Evolutionary conservation across 1,140 invertebrate genomes (phyloP), one percentile per base, ranked within the genome.

Genomic region (Panagrolaimus sp.): DNA sequence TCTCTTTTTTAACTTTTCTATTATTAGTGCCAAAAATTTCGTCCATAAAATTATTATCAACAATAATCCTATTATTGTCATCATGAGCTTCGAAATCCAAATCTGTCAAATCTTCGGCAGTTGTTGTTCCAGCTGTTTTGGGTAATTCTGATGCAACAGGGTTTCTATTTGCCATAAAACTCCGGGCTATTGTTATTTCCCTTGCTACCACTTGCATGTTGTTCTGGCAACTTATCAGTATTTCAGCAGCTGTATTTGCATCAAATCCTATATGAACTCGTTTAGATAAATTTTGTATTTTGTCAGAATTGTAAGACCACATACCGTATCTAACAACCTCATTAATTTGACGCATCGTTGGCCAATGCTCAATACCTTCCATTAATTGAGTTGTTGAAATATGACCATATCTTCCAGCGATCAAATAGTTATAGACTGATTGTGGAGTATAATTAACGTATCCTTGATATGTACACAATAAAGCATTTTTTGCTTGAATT

Each of bases 1-100:
- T 65, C 14, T 9, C 58, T 38, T 38, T 38, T 38, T 38, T 38
- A 7, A 7, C 32, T 4, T 15, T 28, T 48, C 48, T 70, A 3
- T 58, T 4, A 21, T 63, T 58, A 14, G 46, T 24, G 1, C 43
- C 71, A n/a, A 65, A 12, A 14, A 69, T 14, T 15, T 65, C 47
- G 0, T 66, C 17, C 24, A 28, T 44, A 8, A 67, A 48, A 44
- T 43, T 43, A 32, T 62, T 24, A 45, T 72, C 68, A 32, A 58
- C 4, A 32, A 69, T 24, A 4, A 17, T 67, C 15, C 65, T 1
- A 43, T 46, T 67, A 17, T 67, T 24, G 5, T 45, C 47, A 43
- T 24, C 45, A 15, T 46, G 43, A 46, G 38, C 47, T 26, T 44
- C 24, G 43, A 26, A 8, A 38, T 17, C 17, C 28, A 64, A 28